Percentiles rank a stretch among this genome's conserved stretches.
These are phyloP conservation scores for Hirudinaria manillensis DNA, from an alignment of 2,888 invertebrate species.

Conservation along the genomic window DNA sequence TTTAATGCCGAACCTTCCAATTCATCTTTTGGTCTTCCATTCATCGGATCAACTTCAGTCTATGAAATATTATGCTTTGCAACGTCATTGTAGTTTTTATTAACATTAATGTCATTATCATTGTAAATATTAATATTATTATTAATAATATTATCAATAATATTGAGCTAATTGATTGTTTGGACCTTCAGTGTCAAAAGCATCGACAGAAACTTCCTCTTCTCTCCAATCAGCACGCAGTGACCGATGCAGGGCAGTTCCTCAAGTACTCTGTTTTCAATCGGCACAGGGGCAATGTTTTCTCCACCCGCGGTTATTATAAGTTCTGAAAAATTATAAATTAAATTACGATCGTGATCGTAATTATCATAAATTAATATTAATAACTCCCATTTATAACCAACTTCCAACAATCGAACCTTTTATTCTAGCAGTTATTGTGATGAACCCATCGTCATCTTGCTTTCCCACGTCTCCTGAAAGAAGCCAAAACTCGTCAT, in stretches of 20 bases:
- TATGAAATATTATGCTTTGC: constrained; percentile 37
- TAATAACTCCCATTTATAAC: not conserved
- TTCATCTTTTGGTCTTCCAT: constrained; percentile 67
- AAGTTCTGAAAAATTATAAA: constrained; percentile 60
- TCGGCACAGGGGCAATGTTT: constrained; percentile 76
- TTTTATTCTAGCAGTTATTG: constrained; percentile 66
- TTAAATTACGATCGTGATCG: not conserved
- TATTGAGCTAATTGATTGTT: too few relatives aligned
- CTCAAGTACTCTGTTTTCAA: constrained; percentile 73
- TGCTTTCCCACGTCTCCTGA: constrained; percentile 78
- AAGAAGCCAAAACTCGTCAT: constrained; percentile 76
- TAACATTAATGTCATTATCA: too few relatives aligned
- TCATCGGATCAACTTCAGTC: constrained; percentile 62
- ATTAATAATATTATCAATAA: too few relatives aligned
- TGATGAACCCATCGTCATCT: constrained; percentile 69
- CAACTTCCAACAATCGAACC: constrained; percentile 46
- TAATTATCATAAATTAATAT: not conserved
- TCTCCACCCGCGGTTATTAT: constrained; percentile 90
- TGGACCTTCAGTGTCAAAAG: constrained; percentile 74
- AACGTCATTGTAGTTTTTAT: too few relatives aligned
- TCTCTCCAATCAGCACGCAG: constrained; percentile 79
- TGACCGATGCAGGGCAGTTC: constrained; percentile 72
- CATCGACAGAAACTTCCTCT: constrained; percentile 76
- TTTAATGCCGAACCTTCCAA: constrained; percentile 63
- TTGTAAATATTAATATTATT: too few relatives aligned